Conservation (phyloP, 2,797 vertebrate genomes). For the Sebastes cheni region DNA sequence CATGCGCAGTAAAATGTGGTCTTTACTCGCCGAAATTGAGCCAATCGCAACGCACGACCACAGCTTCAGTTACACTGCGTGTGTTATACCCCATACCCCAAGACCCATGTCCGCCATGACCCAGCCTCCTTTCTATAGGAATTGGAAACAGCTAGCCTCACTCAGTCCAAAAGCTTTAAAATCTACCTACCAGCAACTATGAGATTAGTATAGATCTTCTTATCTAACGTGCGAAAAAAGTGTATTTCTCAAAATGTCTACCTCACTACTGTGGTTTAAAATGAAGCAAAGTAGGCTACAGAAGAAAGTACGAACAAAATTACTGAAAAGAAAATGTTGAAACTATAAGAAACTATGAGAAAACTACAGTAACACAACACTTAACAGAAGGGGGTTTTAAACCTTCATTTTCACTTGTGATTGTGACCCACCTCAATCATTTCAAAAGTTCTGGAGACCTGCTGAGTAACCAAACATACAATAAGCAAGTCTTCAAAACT, state of each 20-base stretch:
- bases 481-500: slow-evolving; percentile 4
- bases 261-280: not conserved
- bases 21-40: too few species aligned
- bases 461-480: slow-evolving; percentile 39
- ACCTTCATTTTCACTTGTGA: slow-evolving; percentile 29
- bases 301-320: not conserved
- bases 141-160: not conserved
- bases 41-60: too few species aligned
- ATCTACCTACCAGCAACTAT: not conserved
- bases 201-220: not conserved
- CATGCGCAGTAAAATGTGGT: too few species aligned
- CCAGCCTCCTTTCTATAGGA: too few species aligned
- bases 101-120: too few species aligned
- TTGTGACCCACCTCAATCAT: slow-evolving; percentile 53
- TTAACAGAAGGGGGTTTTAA: slow-evolving; percentile 5
- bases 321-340: not conserved
- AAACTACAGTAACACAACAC: slow-evolving; percentile 9
- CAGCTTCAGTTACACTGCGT: too few species aligned
- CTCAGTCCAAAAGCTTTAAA: not conserved
- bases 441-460: slow-evolving; percentile 52
- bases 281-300: not conserved
- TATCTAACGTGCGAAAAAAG: not conserved
- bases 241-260: slow-evolving; percentile 9
- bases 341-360: not conserved
- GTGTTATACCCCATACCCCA: too few species aligned